Evolutionary conservation across 1,140 invertebrate species (phyloP).

Genomic region (Temnothorax longispinosus): DNA sequence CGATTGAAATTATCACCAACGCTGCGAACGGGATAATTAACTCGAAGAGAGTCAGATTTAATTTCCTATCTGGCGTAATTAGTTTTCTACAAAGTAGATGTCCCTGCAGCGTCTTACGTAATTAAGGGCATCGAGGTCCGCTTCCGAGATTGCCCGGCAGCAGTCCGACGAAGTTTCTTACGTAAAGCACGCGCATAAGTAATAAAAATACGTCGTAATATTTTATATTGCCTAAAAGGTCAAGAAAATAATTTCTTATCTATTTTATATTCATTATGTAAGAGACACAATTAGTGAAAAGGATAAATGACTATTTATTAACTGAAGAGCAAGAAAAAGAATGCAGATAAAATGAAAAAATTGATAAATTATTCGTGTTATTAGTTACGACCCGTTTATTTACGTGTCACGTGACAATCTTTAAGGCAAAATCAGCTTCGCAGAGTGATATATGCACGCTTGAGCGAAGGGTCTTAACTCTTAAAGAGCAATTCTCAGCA

Average conservation of each 20-base stretch:
- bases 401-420: not conserved
- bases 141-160: not conserved
- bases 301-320: not conserved
- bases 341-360: not conserved
- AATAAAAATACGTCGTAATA: not conserved
- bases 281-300: not conserved
- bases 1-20: slow-evolving; percentile 60
- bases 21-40: slow-evolving; percentile 62
- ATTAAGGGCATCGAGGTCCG: slow-evolving; percentile 24
- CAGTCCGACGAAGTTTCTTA: slow-evolving; percentile 9
- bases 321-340: not conserved
- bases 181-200: not conserved
- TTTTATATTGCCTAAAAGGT: not conserved
- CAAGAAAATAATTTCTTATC: not conserved
- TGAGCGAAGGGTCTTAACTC: not conserved
- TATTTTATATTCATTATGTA: not conserved
- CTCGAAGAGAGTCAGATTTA: slow-evolving; percentile 63
- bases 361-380: not conserved
- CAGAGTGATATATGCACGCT: not conserved
- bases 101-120: slow-evolving; percentile 24
- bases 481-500: not conserved
- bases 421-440: not conserved
- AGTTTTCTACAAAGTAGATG: slow-evolving; percentile 60
- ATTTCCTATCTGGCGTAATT: slow-evolving; percentile 69
- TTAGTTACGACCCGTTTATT: not conserved